These are phyloP conservation scores for Urocyon cinereoargenteus DNA, from an alignment of 2,797 vertebrate genomes.

Conservation along the genomic window DNA sequence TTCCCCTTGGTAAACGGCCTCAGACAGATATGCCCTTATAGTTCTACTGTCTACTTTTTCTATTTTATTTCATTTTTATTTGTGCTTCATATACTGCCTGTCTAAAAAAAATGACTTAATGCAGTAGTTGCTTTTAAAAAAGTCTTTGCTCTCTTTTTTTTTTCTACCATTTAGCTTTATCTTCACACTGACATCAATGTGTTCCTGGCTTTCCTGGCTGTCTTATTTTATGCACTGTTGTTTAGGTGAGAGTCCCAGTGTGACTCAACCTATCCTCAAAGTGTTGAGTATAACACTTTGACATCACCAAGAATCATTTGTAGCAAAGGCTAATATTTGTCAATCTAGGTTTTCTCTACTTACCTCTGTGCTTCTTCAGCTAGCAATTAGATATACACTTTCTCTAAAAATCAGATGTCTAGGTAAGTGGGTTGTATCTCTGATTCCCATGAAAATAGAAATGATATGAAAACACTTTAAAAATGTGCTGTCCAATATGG, in stretches of 20 bases:
- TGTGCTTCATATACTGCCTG: slow-evolving; percentile 45
- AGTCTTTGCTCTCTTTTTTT: slow-evolving; percentile 31
- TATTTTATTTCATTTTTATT: slow-evolving; percentile 75
- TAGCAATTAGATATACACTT: not conserved
- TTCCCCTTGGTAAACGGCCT: not conserved
- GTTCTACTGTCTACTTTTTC: slow-evolving; percentile 38
- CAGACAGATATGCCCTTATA: not conserved
- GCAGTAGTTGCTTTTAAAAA: slow-evolving; percentile 43
- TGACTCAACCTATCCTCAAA: slow-evolving; percentile 2
- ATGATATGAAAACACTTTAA: not conserved
- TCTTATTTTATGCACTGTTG: slow-evolving; percentile 9
- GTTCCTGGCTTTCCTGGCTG: not conserved
- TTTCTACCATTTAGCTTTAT: slow-evolving; percentile 31
- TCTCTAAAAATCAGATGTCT: slow-evolving; percentile 13
- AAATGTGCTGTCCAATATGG: not conserved
- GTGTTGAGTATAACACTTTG: not conserved
- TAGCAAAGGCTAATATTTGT: not conserved
- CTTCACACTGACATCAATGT: slow-evolving; percentile 34
- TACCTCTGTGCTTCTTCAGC: not conserved
- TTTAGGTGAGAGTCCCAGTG: not conserved
- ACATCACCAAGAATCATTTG: not conserved
- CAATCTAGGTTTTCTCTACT: not conserved
- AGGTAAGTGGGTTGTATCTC: not conserved
- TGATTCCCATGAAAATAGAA: not conserved
- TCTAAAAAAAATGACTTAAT: slow-evolving; percentile 57